Evolutionary conservation across 2,888 invertebrate genomes (phyloP).

Genomic region (Allolobophora icterica): DNA sequence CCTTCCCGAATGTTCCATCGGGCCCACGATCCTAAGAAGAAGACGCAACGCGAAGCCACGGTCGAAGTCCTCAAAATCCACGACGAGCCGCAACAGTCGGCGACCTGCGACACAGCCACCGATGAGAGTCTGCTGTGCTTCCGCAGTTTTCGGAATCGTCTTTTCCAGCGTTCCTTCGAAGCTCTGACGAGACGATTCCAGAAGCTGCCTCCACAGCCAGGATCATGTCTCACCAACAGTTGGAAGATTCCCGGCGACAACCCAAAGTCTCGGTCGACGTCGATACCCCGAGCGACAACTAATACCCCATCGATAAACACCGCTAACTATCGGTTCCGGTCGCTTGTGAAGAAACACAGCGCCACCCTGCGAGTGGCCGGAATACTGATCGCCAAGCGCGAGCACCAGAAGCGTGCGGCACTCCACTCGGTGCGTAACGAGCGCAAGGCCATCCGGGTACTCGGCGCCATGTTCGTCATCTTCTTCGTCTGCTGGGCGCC

Average conservation of each 20-base stretch:
- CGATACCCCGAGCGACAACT: neutral
- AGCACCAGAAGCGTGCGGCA: constrained; percentile 40
- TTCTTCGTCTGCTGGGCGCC: constrained; percentile 65
- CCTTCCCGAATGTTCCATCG: neutral
- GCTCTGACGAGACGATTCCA: neutral
- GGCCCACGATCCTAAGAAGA: neutral
- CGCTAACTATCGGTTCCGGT: constrained; percentile 44
- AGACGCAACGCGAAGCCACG: neutral
- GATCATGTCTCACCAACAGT: neutral
- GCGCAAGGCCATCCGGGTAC: constrained; percentile 88
- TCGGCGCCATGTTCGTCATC: constrained; percentile 63
- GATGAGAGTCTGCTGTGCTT: neutral
- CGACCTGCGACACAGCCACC: neutral
- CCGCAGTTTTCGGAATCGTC: neutral
- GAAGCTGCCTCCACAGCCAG: neutral
- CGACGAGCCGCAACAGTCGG: neutral
- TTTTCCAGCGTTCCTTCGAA: neutral
- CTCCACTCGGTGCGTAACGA: constrained; percentile 76
- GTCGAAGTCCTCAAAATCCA: neutral
- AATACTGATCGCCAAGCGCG: constrained; percentile 54
- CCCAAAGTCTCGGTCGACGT: neutral
- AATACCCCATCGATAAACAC: neutral
- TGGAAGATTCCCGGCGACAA: neutral
- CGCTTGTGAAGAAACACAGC: constrained; percentile 58
- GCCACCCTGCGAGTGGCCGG: constrained; percentile 59